Conservation (phyloP, 2,113 vertebrate species). For the Gnathonemus echidnorhynchus region DNA sequence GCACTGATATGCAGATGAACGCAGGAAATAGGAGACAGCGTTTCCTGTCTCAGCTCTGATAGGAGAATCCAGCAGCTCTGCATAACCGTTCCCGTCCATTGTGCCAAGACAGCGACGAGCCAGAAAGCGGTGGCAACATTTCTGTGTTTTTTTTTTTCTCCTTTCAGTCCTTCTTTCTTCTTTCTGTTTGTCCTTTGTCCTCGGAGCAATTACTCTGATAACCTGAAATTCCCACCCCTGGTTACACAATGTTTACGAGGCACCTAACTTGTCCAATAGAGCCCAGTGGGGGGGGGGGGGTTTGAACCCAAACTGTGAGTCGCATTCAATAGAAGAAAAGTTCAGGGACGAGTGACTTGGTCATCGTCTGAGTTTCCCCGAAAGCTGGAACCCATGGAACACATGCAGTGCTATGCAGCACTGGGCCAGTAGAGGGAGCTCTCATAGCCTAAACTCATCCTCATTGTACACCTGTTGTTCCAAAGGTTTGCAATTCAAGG, state of each 20-base stretch:
- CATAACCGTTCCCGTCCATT: no score
- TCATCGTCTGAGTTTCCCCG: background rate
- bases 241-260: slow-evolving; percentile 4
- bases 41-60: background rate
- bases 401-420: background rate
- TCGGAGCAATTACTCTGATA: background rate
- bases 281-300: no score
- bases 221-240: background rate
- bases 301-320: background rate
- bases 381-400: background rate
- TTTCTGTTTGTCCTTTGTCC: slow-evolving; percentile 3
- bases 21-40: background rate
- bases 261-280: background rate
- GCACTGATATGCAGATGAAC: background rate
- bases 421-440: slow-evolving; percentile 6
- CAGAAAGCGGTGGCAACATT: background rate
- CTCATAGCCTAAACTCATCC: background rate
- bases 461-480: background rate
- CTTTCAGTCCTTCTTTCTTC: background rate
- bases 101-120: no score
- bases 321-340: background rate
- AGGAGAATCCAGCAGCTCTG: background rate
- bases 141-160: background rate
- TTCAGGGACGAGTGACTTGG: background rate
- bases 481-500: background rate